Base-by-base conservation (phyloP, 2,113 vertebrate species). In the Narcine bancroftii region DNA sequence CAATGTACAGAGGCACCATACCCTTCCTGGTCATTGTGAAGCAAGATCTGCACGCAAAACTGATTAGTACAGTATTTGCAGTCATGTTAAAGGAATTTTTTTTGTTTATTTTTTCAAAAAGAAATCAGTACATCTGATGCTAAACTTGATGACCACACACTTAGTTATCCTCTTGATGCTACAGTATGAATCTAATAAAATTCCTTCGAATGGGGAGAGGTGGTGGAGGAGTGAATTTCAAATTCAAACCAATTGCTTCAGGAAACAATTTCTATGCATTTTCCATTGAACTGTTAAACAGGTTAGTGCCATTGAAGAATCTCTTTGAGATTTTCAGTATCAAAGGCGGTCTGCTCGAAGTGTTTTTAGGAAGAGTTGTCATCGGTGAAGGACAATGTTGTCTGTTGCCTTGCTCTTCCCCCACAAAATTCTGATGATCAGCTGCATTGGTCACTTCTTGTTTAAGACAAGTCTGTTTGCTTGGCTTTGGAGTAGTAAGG, bases 291-390 rank as follows among this genome's bases (percentile, higher is more conserved):
- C 93, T 93, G 92, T 94, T 94, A 93, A 93, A 93, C 93, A 93
- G 93, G 26, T 92, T 93, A 13, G 93, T 94, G 92, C 93, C 93
- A 92, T 71, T 94, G 77, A 94, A 92, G 93, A 96, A 93, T 92
- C 92, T 94, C 94, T 96, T 95, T 94, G 95, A 95, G 93, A 96
- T 93, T 93, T 94, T 94, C 92, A 95, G 93, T 92, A 95, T 92
- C 87, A 93, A 75, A 24, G 93, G 93, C 15, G 77, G 94, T 93
- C 94, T 94, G 93, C 94, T 94, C 92, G 93, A 92, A 93, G 94
- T 93, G 92, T 85, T 39, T 21, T 94, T 94, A 66, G 93, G 56
- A 76, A 95, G 92, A 29, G 95, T 94, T 93, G 92, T 94, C 93
- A 81, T 93, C 45, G 94, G 87, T 63, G 94, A 94, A 71, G 39